phyloP scores from a whole-genome alignment of 2,888 invertebrate species.

The Arge pagana region DNA sequence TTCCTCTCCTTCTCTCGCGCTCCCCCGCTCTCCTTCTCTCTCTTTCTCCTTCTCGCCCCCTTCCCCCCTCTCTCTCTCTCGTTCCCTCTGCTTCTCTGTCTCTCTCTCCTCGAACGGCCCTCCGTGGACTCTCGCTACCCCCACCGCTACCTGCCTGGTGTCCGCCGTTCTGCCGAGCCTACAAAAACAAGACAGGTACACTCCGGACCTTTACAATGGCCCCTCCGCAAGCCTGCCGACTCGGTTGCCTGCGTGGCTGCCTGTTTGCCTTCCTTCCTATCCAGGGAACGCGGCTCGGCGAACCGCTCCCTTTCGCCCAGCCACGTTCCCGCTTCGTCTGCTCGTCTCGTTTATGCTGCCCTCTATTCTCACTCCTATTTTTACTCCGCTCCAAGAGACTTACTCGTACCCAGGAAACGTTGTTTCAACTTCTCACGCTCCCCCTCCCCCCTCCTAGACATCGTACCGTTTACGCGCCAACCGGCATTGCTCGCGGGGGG shows the following conservation, averaged over 20 bases:
- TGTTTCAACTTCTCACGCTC: constrained; percentile 11
- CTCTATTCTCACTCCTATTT: constrained; percentile 17
- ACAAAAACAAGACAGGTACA: constrained; percentile 59
- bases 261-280: constrained; percentile 8
- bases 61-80: neutral
- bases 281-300: constrained; percentile 11
- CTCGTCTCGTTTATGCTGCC: constrained; percentile 7
- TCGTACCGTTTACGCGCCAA: neutral
- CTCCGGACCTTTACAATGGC: constrained; percentile 56
- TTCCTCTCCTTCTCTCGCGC: constrained; percentile 37
- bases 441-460: neutral
- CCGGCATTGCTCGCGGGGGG: constrained; percentile 2
- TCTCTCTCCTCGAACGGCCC: too few species aligned
- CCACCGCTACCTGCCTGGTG: constrained; percentile 45
- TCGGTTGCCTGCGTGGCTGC: constrained; percentile 12
- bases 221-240: constrained; percentile 49
- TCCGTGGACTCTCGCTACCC: constrained; percentile 26
- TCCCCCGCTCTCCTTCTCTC: constrained; percentile 28
- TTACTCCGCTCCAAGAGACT: constrained; percentile 7
- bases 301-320: neutral
- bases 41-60: constrained; percentile 21
- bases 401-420: constrained; percentile 1
- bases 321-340: neutral
- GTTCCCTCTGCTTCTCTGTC: constrained; percentile 22
- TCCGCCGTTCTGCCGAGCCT: constrained; percentile 53